Evolutionary conservation across 37 sponge, comb jelly and placozoan species (phyloP).

Genomic region (Hexactinellida sp.): DNA sequence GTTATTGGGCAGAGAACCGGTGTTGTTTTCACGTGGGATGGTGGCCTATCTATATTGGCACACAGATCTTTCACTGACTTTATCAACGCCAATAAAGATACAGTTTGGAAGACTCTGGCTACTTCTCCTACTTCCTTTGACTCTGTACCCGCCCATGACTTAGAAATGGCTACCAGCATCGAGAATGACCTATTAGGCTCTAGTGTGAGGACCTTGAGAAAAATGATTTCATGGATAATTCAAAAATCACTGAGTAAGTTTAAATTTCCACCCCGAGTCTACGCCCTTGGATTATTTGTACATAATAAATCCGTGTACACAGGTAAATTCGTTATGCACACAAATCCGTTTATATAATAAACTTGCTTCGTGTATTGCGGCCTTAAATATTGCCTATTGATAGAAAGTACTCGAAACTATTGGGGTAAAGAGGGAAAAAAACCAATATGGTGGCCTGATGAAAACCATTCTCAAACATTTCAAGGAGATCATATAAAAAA

Average conservation of each 20-base stretch:
- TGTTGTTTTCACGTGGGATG: conserved; percentile 5
- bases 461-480: background rate
- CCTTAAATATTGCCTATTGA: background rate
- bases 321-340: too few species aligned
- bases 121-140: background rate
- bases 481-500: background rate
- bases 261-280: too few species aligned
- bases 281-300: too few species aligned
- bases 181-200: background rate
- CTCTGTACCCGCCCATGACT: background rate
- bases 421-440: background rate
- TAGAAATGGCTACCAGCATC: background rate
- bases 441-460: background rate
- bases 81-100: background rate
- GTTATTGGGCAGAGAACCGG: background rate
- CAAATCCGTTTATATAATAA: too few species aligned
- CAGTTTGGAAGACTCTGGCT: background rate
- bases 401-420: background rate
- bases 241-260: background rate
- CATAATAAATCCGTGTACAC: too few species aligned
- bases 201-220: background rate
- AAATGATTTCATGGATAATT: background rate
- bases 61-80: background rate
- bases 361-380: too few species aligned
- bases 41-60: background rate